A percentile compares a stretch with the other conserved stretches of the same genome.
Conservation (phyloP, 2,113 vertebrate species). For the Oncorhynchus tshawytscha region DNA sequence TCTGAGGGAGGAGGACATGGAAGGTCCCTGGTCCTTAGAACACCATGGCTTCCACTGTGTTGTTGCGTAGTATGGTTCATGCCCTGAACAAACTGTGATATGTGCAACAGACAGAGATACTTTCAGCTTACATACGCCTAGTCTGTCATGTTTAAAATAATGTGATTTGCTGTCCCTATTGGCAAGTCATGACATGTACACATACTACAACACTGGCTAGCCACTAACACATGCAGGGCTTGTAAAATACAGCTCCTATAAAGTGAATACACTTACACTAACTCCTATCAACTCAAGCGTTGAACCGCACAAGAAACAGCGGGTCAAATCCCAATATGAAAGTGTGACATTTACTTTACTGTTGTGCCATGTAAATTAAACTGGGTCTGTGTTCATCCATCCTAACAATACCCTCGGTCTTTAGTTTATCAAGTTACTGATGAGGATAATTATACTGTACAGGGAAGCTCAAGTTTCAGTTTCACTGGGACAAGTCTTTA, state of each 20-base stretch:
- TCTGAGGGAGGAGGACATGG: neutral
- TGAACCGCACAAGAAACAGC: neutral
- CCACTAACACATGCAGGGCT: neutral
- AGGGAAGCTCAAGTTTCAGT: neutral
- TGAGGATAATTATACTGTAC: neutral
- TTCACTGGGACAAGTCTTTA: neutral
- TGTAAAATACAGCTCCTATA: neutral
- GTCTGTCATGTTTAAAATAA: neutral
- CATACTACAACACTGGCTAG: neutral
- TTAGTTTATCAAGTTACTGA: neutral
- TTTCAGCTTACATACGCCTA: neutral
- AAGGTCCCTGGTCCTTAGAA: neutral
- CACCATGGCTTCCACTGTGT: constrained; percentile 9
- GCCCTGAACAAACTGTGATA: neutral
- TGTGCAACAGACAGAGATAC: neutral
- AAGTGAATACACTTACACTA: neutral
- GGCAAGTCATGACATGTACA: neutral
- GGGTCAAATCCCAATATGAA: neutral
- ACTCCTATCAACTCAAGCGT: too few relatives aligned
- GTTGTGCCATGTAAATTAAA: neutral
- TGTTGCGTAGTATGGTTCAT: constrained; percentile 5
- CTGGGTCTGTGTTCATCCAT: neutral
- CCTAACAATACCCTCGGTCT: neutral
- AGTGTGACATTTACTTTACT: neutral
- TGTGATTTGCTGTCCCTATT: neutral